These are phyloP conservation scores for Sinella curviseta DNA, from an alignment of 1,140 invertebrate species.

Conservation along the genomic window DNA sequence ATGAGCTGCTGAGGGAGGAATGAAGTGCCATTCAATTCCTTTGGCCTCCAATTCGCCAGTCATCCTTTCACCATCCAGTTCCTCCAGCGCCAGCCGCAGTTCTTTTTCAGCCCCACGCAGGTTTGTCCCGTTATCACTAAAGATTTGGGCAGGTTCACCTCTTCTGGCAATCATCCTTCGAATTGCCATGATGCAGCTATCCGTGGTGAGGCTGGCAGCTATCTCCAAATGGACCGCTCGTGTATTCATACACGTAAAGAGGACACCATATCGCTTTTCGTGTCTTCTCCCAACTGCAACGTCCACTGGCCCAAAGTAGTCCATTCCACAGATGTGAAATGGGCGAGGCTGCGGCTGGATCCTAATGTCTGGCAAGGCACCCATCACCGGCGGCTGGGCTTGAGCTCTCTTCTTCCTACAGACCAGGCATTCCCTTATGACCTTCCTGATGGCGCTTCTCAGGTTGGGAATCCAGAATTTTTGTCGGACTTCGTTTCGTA, in stretches of 20 bases:
- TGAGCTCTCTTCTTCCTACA: slow-evolving; percentile 31
- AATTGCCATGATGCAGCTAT: slow-evolving; percentile 50
- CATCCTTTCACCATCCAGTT: not conserved
- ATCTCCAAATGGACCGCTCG: slow-evolving; percentile 48
- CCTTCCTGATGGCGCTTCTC: not conserved
- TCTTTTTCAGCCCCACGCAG: slow-evolving; percentile 44
- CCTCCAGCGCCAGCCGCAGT: not conserved
- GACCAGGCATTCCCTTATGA: slow-evolving; percentile 4
- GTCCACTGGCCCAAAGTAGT: slow-evolving; percentile 48
- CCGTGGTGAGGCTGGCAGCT: slow-evolving; percentile 44
- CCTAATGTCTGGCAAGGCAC: slow-evolving; percentile 36
- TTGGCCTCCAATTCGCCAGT: not conserved
- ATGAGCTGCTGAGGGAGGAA: not conserved
- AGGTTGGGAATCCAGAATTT: not conserved
- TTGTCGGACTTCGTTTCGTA: not conserved
- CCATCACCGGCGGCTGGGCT: slow-evolving; percentile 31
- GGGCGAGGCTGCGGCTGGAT: slow-evolving; percentile 30
- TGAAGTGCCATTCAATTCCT: not conserved
- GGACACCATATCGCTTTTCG: slow-evolving; percentile 27
- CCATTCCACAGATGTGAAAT: slow-evolving; percentile 41
- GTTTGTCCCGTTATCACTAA: slow-evolving; percentile 52
- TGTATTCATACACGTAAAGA: slow-evolving; percentile 41
- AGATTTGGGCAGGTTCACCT: slow-evolving; percentile 46
- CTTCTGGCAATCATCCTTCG: slow-evolving; percentile 50
- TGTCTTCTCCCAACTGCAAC: slow-evolving; percentile 38